These are phyloP conservation scores for Cryptocephalus moraei DNA, from an alignment of 2,888 invertebrate genomes.

Conservation along the genomic window DNA sequence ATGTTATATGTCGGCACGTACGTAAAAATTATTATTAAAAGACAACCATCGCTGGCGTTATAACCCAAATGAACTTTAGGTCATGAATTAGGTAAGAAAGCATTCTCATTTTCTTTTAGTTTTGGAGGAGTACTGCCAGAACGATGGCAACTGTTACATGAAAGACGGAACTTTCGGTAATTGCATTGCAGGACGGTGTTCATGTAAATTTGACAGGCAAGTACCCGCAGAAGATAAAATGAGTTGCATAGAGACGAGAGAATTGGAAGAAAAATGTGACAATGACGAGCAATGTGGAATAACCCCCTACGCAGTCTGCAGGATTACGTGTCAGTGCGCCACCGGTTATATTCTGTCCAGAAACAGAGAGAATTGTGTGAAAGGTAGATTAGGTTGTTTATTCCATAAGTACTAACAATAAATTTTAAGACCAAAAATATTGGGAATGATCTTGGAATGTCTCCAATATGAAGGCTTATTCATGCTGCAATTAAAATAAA, in stretches of 20 bases:
- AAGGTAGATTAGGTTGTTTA: constrained; percentile 19
- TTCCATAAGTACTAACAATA: too few species aligned
- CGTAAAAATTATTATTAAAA: constrained; percentile 11
- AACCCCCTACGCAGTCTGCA: constrained; percentile 25
- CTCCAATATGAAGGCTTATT: too few species aligned
- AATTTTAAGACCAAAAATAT: too few species aligned
- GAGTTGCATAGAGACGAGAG: constrained; percentile 22
- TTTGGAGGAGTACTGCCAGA: constrained; percentile 26
- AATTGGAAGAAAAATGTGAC: constrained; percentile 27
- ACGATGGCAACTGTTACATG: constrained; percentile 27
- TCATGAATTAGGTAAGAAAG: background rate
- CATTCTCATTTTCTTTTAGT: constrained; percentile 17
- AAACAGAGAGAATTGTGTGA: constrained; percentile 26
- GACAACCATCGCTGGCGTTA: too few species aligned
- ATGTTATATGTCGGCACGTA: constrained; percentile 28
- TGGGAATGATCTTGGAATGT: too few species aligned
- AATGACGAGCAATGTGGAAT: constrained; percentile 26
- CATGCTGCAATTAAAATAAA: too few species aligned
- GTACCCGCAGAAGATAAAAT: constrained; percentile 22
- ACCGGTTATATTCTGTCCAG: constrained; percentile 26
- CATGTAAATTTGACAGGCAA: constrained; percentile 23
- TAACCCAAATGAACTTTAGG: too few species aligned
- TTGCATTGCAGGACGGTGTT: constrained; percentile 28
- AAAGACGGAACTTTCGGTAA: constrained; percentile 23
- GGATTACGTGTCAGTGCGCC: constrained; percentile 28